Base-by-base conservation (phyloP, 37 sponge, comb jelly and placozoan genomes). In the Amphimedon queenslandica region DNA sequence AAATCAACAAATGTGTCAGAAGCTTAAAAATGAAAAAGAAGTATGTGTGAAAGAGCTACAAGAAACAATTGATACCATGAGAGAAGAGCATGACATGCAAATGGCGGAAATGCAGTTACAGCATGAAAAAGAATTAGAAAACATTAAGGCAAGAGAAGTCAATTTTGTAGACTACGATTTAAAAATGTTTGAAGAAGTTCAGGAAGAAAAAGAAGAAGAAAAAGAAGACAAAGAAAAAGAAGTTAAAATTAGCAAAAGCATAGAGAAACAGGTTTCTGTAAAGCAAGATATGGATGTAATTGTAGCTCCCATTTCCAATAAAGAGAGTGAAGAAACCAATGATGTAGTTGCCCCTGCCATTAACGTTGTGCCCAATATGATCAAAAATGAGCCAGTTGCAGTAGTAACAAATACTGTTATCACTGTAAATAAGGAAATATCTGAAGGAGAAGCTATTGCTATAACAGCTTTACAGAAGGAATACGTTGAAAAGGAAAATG, bases 41-140 rank as follows among this genome's bases (percentile, higher is more conserved):
- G 51, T 24, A 36, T 28, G 42, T 3, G 43, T 42, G 51, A 70
- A 28, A 24, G 51, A 70, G 51, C 61, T 60, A 60, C 27, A 60
- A 60, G 27, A 60, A 25, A 25, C 23, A 25, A 6, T 64, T 31
- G 53, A 75, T 13, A 24, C n/a, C 30, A 20, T 89, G 5, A 18
- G 64, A 24, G 64, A 67, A 30, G 63, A 69, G 35, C 65, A 80
- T 57, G 80, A 89, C 51, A 56, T 40, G 28, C 75, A 89, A 66
- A 56, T 79, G 27, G 37, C 39, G 40, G 84, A 83, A 30, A 74
- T 76, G 73, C 41, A 64, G 27, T 73, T 71, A 6, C 64, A 63
- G 0, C 83, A 74, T 71, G 77, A 89, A 66, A 76, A 89, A 28
- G 84, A 83, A 67, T 55, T 82, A 36, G 78, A 80, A 63, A 83